Conservation (phyloP, 2,888 invertebrate species). For the Spatulosminthurus flaviceps region DNA sequence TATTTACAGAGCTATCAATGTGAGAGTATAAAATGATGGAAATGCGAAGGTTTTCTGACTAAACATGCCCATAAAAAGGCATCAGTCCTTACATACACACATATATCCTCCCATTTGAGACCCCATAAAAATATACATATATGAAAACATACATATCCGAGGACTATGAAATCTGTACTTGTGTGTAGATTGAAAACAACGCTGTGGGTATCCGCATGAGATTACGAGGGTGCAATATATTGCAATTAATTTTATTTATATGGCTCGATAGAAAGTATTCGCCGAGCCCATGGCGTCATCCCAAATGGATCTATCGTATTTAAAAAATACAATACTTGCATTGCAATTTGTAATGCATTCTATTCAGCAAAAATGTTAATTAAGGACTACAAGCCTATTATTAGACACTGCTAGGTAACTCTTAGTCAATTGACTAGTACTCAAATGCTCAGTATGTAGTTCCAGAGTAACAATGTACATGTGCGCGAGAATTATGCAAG, state of each 20-base stretch:
- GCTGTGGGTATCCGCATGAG: not conserved
- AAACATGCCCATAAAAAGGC: slow-evolving; percentile 30
- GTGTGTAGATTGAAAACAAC: not conserved
- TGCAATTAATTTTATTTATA: slow-evolving; percentile 28
- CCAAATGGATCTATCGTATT: not conserved
- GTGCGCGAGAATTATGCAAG: too few relatives aligned
- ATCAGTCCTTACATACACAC: not conserved
- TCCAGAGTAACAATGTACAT: too few relatives aligned
- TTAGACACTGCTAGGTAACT: not conserved
- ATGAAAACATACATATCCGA: not conserved
- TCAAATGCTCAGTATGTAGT: too few relatives aligned
- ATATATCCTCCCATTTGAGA: not conserved
- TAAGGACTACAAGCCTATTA: not conserved
- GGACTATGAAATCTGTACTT: not conserved
- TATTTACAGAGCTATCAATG: not conserved
- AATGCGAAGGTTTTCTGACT: slow-evolving; percentile 28
- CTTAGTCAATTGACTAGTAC: too few relatives aligned
- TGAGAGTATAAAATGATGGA: slow-evolving; percentile 2
- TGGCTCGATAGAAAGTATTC: slow-evolving; percentile 27
- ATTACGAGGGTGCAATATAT: slow-evolving; percentile 23
- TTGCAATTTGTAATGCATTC: not conserved
- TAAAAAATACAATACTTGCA: too few relatives aligned
- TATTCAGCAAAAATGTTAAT: slow-evolving; percentile 20
- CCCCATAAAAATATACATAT: not conserved
- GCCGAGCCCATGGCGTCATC: slow-evolving; percentile 27